Conservation (phyloP, 2,113 vertebrate species). For the Actenoides lindsayi region DNA sequence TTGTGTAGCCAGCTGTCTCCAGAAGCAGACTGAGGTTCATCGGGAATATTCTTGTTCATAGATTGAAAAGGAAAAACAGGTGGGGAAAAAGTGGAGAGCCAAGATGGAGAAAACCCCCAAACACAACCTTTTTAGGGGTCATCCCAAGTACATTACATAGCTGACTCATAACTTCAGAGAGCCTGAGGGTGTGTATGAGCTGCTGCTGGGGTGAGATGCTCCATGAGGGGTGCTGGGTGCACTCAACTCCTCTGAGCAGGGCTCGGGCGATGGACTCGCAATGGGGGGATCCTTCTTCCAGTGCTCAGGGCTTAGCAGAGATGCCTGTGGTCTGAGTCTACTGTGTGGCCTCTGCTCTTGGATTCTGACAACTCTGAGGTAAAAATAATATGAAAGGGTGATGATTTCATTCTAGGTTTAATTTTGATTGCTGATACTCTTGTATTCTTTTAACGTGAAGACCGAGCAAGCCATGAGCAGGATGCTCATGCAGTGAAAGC, state of each 20-base stretch:
- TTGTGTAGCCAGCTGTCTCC: not conserved
- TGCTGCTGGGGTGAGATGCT: not conserved
- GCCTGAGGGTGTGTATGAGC: not conserved
- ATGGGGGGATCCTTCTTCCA: not conserved
- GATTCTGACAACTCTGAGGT: not conserved
- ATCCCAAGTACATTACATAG: not conserved
- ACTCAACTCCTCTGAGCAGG: not conserved
- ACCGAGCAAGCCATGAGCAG: not conserved
- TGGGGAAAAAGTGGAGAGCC: not conserved
- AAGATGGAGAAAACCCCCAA: not conserved
- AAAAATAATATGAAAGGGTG: not conserved
- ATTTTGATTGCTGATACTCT: not conserved
- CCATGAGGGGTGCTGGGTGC: rapidly evolving
- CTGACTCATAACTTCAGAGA: not conserved
- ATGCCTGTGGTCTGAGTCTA: not conserved
- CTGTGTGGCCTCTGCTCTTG: not conserved
- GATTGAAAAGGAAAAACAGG: not conserved
- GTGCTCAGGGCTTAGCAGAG: not conserved
- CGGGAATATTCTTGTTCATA: not conserved
- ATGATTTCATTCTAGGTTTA: not conserved
- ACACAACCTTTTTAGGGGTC: not conserved
- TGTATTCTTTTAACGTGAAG: not conserved
- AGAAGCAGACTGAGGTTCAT: not conserved
- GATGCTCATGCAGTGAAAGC: not conserved
- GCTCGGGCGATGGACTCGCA: not conserved